Conservation (phyloP, 2,797 vertebrate species). For the Gephyroberyx darwinii region DNA sequence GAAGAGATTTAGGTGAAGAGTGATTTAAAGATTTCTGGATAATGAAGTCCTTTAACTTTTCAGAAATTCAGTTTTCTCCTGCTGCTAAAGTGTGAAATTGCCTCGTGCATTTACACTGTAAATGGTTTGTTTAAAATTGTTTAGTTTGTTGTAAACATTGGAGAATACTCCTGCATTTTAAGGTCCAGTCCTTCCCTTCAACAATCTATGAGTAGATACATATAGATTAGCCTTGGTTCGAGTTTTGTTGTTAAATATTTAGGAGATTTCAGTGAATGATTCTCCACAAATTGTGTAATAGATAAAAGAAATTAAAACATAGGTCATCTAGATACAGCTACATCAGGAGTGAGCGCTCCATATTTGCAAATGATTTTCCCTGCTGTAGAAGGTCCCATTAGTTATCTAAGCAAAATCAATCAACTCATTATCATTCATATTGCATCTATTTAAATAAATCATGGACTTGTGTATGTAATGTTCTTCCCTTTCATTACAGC, state of each 20-base stretch:
- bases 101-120: too few relatives aligned
- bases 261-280: neutral
- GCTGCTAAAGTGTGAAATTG: too few relatives aligned
- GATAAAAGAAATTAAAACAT: neutral
- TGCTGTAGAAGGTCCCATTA: slow-evolving; percentile 28
- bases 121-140: too few relatives aligned
- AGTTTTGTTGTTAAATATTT: neutral
- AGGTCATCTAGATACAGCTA: neutral
- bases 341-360: neutral
- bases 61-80: too few relatives aligned
- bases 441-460: slow-evolving; percentile 35
- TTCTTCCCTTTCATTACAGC: slow-evolving; percentile 30
- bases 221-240: too few relatives aligned
- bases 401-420: slow-evolving; percentile 55
- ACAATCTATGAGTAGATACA: too few relatives aligned
- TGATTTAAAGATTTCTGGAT: too few relatives aligned
- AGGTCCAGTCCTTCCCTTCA: too few relatives aligned
- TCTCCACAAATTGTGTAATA: neutral
- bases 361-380: slow-evolving; percentile 9
- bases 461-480: slow-evolving; percentile 31
- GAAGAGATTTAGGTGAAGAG: too few relatives aligned
- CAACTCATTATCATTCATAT: slow-evolving; percentile 38
- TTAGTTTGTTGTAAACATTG: too few relatives aligned
- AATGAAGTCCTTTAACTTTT: too few relatives aligned
- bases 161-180: too few relatives aligned